Base-by-base conservation (phyloP, 2,797 vertebrate species). In the Gymnopithys bicolor region DNA sequence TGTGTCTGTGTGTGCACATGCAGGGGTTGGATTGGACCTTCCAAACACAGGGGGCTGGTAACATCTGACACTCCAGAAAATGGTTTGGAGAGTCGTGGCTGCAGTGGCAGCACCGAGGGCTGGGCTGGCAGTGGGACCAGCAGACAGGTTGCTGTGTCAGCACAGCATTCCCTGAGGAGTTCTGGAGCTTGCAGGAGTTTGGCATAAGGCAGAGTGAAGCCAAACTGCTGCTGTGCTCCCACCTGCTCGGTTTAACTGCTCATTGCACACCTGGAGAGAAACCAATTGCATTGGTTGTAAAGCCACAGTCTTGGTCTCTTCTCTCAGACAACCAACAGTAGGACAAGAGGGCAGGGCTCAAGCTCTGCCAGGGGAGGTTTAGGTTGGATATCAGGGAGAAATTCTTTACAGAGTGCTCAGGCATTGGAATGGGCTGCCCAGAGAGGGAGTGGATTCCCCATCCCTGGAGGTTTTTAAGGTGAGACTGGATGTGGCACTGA, bases 141-240 rank as follows among this genome's bases (percentile, higher is more conserved):
- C 53, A n/a, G 19, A n/a, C 22, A 19, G 71, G 25, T 25, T 69
- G 51, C 55, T 83, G 74, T 84, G 63, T 56, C 67, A 37, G 32
- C 52, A 48, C 11, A 60, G 3, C 3, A 10, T 33, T 68, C 32
- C 30, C 52, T 6, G 2, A 1, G 1, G 16, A 1, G 2, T 27
- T 28, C 10, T 0, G 30, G 28, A 62, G 45, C 43, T 5, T 35
- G 35, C 30, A 35, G 56, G 68, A 43, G 39, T 14, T 82, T 3
- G 59, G 59, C 32, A 12, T 45, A 24, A 77, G 64, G n/a, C 85
- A 84, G 80, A 52, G 75, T 25, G 51, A 46, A n/a, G 33, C 83
- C 39, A 74, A 21, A 19, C 32, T 68, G 59, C 59, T 66, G 73
- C 41, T 55, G n/a, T 69, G 58, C 60, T 64, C 16, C 53, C 77